Evolutionary conservation across 2,797 vertebrate species (phyloP).

Genomic region (Emys orbicularis): DNA sequence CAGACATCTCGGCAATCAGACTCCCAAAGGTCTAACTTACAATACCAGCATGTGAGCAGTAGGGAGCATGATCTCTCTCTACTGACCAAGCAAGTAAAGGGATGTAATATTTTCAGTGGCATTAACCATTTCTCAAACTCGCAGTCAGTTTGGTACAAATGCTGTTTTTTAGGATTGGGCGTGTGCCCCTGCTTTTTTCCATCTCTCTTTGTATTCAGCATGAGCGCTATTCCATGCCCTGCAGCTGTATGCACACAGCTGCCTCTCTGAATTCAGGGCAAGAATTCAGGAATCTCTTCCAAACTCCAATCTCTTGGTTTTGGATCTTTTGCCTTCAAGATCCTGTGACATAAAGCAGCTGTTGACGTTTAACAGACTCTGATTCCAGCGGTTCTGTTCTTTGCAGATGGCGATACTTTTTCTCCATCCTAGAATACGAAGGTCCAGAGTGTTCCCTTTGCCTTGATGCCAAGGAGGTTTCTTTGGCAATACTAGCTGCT

Average conservation of each 20-base stretch:
- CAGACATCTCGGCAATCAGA: rapidly evolving
- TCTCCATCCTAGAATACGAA: background rate
- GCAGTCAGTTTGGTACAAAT: background rate
- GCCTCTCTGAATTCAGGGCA: background rate
- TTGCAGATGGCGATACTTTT: background rate
- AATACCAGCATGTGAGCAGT: background rate
- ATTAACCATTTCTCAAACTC: background rate
- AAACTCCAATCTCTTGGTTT: rapidly evolving
- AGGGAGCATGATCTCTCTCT: too few species aligned
- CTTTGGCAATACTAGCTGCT: background rate
- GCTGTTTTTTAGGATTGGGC: rapidly evolving
- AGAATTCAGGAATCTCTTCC: background rate
- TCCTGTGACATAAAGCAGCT: rapidly evolving
- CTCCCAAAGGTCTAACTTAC: background rate
- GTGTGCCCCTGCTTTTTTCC: background rate
- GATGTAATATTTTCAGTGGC: background rate
- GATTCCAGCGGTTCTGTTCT: background rate
- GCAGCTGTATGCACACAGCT: background rate
- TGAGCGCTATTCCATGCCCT: background rate
- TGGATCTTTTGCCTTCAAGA: background rate
- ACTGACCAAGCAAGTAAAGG: background rate
- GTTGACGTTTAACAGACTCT: background rate
- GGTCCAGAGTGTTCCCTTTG: rapidly evolving
- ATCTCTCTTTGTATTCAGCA: rapidly evolving
- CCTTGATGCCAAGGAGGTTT: background rate